Evolutionary conservation across 1,140 invertebrate species (phyloP), one percentile per base, ranked within the genome.

Genomic region (Neuroterus valhalla): DNA sequence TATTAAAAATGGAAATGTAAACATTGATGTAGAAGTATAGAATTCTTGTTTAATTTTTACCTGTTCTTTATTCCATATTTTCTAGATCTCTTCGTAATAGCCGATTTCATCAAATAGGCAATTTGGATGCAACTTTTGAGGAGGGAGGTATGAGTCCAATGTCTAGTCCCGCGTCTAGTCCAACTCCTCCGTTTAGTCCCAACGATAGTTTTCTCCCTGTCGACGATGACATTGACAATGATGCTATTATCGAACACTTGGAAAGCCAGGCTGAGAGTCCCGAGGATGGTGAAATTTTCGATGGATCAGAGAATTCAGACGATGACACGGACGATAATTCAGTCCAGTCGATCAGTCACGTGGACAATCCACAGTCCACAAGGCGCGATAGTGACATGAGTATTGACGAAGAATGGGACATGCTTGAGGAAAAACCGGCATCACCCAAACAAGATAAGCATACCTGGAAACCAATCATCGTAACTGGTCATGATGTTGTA

Each of bases 371-470:
- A n/a, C 26, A 62, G 12, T 15, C 23, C 23, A 31, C 55, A 14
- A 62, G 21, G 31, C 55, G 55, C 3, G 55, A 62, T 31, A 62
- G 55, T 31, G 55, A 62, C 4, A 62, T 62, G 55, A 62, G 55
- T 31, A 31, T 62, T n/a, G 55, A 62, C 4, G 55, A 62, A 8
- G 23, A 31, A 14, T 62, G 55, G 55, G n/a, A 62, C 1, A 8
- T 14, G 14, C 31, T 62, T 14, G 23, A 31, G 3, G 21, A 62
- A 31, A 62, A 62, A n/a, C 55, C 26, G 5, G 2, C 55, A n/a
- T 31, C 12, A 38, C 55, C 23, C 6, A 62, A 62, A 38, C 55
- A 15, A 26, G 23, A 12, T 10, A n/a, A 15, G n/a, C 26, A 23
- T 2, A 62, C 26, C 0, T 62, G 55, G 55, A 62, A 23, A 62